These are phyloP conservation scores for Pipistrellus nathusii DNA, from an alignment of 2,797 vertebrate genomes.

Conservation along the genomic window DNA sequence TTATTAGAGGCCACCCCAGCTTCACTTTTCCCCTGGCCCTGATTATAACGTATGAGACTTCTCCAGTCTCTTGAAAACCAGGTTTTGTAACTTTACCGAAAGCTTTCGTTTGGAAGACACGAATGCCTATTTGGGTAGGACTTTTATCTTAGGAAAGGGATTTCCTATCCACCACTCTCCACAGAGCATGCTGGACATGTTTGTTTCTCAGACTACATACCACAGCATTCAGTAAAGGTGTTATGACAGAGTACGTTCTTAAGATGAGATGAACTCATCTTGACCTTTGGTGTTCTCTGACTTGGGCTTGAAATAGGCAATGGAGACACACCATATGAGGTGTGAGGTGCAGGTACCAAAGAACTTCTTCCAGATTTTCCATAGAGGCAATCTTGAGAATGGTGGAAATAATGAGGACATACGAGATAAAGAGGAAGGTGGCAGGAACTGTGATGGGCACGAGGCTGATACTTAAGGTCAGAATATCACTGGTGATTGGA, in stretches of 20 bases:
- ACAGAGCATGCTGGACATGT: conserved; percentile 51
- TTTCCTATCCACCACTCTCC: neutral
- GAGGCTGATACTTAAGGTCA: conserved; percentile 58
- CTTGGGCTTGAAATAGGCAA: conserved; percentile 53
- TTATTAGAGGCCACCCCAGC: neutral
- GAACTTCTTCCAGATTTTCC: conserved; percentile 59
- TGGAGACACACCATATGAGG: conserved; percentile 45
- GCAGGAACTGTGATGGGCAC: conserved; percentile 40
- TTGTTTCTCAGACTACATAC: conserved; percentile 40
- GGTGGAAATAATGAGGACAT: conserved; percentile 60
- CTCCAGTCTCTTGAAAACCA: neutral
- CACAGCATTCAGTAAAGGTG: conserved; percentile 58
- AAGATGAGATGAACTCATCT: conserved; percentile 56
- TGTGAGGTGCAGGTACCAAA: conserved; percentile 78
- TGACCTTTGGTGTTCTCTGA: conserved; percentile 26
- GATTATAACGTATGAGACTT: neutral
- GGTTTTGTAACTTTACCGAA: neutral
- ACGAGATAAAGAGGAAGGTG: conserved; percentile 59
- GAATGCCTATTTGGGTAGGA: neutral
- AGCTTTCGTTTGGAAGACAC: neutral
- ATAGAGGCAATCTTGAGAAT: neutral
- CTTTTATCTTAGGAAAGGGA: neutral
- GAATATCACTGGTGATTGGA: conserved; percentile 1
- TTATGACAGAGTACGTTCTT: conserved; percentile 31
- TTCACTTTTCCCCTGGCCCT: neutral